These are phyloP conservation scores for Montipora cactus DNA, from an alignment of 64 coral and sea anemone species.

Conservation along the genomic window DNA sequence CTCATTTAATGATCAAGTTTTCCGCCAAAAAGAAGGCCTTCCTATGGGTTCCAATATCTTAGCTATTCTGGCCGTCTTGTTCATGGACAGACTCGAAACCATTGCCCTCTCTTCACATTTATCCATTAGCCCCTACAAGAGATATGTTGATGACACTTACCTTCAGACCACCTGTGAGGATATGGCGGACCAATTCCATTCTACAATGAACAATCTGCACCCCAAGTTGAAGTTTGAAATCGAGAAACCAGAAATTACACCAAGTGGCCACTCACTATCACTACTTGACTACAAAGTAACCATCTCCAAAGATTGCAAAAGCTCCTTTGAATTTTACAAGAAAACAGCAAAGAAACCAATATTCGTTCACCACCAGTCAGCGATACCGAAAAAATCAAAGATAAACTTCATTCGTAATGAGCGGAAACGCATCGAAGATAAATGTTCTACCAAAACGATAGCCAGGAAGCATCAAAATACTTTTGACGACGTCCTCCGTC, in stretches of 20 bases:
- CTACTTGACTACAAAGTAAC: slow-evolving; percentile 37
- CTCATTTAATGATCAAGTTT: background rate
- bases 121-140: slow-evolving; percentile 22
- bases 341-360: slow-evolving; percentile 1
- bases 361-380: slow-evolving; percentile 20
- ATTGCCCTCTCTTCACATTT: slow-evolving; percentile 21
- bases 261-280: background rate
- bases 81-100: slow-evolving; percentile 63
- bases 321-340: slow-evolving; percentile 24
- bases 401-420: slow-evolving; percentile 56
- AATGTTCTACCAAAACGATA: slow-evolving; percentile 2
- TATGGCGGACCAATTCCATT: background rate
- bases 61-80: slow-evolving; percentile 43
- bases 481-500: slow-evolving; percentile 19
- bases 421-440: slow-evolving; percentile 52
- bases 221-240: background rate
- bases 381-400: slow-evolving; percentile 35
- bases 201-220: background rate
- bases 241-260: slow-evolving; percentile 21
- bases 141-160: background rate
- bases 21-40: slow-evolving; percentile 42
- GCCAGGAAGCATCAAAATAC: background rate
- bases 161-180: background rate
- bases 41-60: slow-evolving; percentile 44
- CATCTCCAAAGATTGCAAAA: slow-evolving; percentile 5